These are phyloP conservation scores for Clarias fuscus DNA, from an alignment of 2,797 vertebrate genomes.

Conservation along the genomic window DNA sequence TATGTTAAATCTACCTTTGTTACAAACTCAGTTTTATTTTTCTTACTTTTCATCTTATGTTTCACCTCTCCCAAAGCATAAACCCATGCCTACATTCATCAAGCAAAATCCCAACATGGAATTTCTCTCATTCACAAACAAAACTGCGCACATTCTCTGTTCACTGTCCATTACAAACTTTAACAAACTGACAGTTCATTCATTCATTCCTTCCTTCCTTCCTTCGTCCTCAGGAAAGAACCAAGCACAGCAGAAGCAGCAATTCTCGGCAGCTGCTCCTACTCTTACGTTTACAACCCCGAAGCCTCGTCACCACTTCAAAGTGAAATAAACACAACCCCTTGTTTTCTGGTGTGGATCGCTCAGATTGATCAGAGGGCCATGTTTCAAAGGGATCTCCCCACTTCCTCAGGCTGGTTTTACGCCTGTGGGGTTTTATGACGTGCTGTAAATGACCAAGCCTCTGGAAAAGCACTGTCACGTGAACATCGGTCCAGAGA, in stretches of 20 bases:
- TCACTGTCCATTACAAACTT: background rate
- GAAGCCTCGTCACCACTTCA: conserved; percentile 60
- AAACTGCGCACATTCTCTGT: background rate
- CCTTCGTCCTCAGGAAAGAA: conserved; percentile 50
- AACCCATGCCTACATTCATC: background rate
- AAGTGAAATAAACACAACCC: conserved; percentile 56
- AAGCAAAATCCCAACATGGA: background rate
- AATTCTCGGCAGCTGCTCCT: conserved; percentile 34
- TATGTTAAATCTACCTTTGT: background rate
- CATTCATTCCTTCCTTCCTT: conserved; percentile 54
- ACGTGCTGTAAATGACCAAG: conserved; percentile 60
- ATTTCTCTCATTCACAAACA: background rate
- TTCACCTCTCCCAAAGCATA: background rate
- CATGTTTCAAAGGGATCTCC: conserved; percentile 64
- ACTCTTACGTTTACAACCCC: conserved; percentile 56
- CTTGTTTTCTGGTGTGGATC: conserved; percentile 63
- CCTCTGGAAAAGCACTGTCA: background rate
- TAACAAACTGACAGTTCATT: background rate
- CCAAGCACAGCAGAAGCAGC: conserved; percentile 1
- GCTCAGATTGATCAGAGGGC: conserved; percentile 66
- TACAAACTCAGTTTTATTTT: background rate
- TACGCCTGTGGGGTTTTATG: conserved; percentile 64
- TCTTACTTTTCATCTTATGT: background rate
- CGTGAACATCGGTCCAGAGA: background rate
- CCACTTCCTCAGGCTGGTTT: conserved; percentile 60